A percentile compares a stretch with the other conserved stretches of the same genome.
These are phyloP conservation scores for Harpegnathos saltator DNA, from an alignment of 1,140 invertebrate genomes.

Conservation along the genomic window DNA sequence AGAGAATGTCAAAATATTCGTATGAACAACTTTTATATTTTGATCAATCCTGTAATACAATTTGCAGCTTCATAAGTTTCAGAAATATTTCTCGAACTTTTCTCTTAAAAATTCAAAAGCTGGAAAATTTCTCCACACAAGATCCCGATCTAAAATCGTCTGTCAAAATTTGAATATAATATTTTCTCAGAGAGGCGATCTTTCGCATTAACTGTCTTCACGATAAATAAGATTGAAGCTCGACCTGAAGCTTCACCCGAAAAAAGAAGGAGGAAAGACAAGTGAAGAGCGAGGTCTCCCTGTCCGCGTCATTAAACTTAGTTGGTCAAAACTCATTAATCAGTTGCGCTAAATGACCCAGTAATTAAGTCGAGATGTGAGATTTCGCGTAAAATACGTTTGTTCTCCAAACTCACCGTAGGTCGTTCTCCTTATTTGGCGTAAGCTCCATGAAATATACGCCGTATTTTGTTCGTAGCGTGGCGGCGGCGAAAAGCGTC, in stretches of 20 bases:
- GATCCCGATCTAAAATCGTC: no score
- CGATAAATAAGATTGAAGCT: not conserved
- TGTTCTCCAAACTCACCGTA: not conserved
- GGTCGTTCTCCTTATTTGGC: not conserved
- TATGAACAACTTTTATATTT: not conserved
- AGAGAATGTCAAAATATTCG: not conserved
- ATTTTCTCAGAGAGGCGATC: not conserved
- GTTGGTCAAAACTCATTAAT: conserved; percentile 7
- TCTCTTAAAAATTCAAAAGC: not conserved
- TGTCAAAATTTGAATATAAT: not conserved
- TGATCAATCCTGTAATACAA: conserved; percentile 1
- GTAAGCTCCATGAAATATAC: conserved; percentile 18
- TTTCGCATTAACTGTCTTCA: not conserved
- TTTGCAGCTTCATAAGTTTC: not conserved
- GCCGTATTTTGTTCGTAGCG: not conserved
- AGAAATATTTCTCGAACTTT: not conserved
- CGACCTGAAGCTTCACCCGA: not conserved
- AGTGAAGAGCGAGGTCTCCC: not conserved
- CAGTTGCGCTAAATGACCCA: not conserved
- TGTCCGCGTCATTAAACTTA: not conserved
- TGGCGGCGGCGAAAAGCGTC: conserved; percentile 2
- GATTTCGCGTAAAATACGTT: not conserved
- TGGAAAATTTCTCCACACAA: no score
- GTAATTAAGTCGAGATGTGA: conserved; percentile 2
- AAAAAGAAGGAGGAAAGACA: not conserved